Evolutionary conservation across 1,140 invertebrate species (phyloP), one percentile per base, ranked within the genome.

Genomic region (Apis dorsata): DNA sequence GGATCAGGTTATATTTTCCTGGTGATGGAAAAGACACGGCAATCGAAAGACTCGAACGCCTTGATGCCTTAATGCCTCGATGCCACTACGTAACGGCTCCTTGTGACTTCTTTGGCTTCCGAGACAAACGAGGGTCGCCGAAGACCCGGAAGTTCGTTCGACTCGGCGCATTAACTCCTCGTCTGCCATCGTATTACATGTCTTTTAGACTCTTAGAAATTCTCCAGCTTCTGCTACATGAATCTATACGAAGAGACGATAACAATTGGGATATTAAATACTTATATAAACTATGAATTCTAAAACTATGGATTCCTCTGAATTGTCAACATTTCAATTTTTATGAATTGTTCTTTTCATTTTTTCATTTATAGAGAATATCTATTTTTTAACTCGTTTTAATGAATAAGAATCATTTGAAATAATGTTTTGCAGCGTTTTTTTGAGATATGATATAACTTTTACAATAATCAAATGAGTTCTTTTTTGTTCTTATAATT

Each of bases 111-210:
- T 91, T 86, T 89, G 92, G 92, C 92, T 92, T 92, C 92, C 88
- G 90, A 90, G 89, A 91, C 90, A 91, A 91, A 90, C 90, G 89
- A 91, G 91, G 91, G 90, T 92, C 91, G 90, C 87, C 85, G 91
- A 92, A 92, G 91, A 92, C 92, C 91, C 91, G 88, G 86, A 90
- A 91, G 91, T 92, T 91, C 85, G 86, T 91, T 88, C 85, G 88
- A 88, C 90, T 90, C 91, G 83, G 71, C 89, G 89, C 86, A 86
- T 89, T 90, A 89, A 88, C 86, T 69, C 72, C 63, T 84, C 82
- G 62, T 83, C 73, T 73, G 70, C 86, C 74, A 57, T 81, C 76
- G 77, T 81, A 76, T 81, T 74, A 82, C 77, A 57, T 75, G 66
- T 73, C 85, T 87, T 87, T 87, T 81, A 87, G 76, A 69, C 86